Conservation (phyloP, 2,888 invertebrate genomes). For the Lepidonotus clava region DNA sequence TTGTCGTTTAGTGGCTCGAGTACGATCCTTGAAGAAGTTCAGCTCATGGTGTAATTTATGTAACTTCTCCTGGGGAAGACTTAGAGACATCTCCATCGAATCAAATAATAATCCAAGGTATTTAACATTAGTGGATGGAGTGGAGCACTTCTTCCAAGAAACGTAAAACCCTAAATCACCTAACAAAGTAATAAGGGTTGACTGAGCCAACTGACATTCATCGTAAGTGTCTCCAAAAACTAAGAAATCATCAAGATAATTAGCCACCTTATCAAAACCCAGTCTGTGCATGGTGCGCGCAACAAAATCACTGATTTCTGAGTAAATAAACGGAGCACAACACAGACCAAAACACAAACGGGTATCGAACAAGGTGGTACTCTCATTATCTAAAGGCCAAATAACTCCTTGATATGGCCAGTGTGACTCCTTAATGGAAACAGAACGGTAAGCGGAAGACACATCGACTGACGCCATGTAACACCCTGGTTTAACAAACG, state of each 20-base stretch:
- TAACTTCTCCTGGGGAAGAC: not conserved
- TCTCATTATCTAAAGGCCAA: no score
- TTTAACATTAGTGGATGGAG: not conserved
- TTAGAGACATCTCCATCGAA: not conserved
- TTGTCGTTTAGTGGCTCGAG: not conserved
- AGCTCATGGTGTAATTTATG: not conserved
- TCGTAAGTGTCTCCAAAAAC: not conserved
- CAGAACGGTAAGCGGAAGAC: no score
- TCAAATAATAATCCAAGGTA: not conserved
- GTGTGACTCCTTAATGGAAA: no score
- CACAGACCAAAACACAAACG: no score
- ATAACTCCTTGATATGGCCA: no score
- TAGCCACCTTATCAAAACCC: not conserved
- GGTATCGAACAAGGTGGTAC: no score
- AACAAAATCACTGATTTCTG: no score
- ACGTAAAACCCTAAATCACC: not conserved
- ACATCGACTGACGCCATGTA: no score
- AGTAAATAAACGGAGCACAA: no score
- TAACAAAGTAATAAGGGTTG: not conserved
- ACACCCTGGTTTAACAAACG: no score
- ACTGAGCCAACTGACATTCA: not conserved
- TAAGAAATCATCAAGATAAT: not conserved
- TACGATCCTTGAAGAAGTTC: not conserved
- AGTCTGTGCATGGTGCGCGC: no score
- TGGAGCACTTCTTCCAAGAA: not conserved